Base-by-base conservation (phyloP, 2,797 vertebrate species). In the Lepilemur ruficaudatus region DNA sequence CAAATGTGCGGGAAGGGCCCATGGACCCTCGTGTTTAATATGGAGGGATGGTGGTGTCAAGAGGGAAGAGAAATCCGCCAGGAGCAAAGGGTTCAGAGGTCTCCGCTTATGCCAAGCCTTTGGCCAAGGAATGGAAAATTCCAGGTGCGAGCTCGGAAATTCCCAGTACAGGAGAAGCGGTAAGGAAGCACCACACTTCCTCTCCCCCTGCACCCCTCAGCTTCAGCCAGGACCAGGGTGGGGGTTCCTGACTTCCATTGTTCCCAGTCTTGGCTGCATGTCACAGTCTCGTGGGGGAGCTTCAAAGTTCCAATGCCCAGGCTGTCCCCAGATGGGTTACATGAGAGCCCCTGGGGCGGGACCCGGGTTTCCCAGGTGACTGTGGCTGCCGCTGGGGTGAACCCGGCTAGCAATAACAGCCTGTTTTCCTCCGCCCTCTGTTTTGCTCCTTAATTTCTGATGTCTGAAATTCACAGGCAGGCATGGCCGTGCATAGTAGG, bases 61-160 rank as follows among this genome's bases (percentile, higher is more conserved):
- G 52, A 89, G 48, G 52, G 35, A 32, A 92, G 55, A 35, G 22
- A 83, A 41, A 38, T 85, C 65, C 23, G 17, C 43, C 22, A 18
- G 38, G 41, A n/a, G 35, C 52, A 41, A 11, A 78, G 28, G 5
- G 12, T 48, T 75, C 61, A 57, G 79, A 88, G 55, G n/a, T 75
- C 52, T 50, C 67, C 0, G 2, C 52, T 80, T 65, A 52, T 1
- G 17, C 25, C 3, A n/a, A 73, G 32, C 43, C 80, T 95, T 82
- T 84, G 92, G 72, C 22, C 52, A 85, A 91, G 85, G 41, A 41
- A 43, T 97, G 95, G 94, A 97, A 98, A 97, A 79, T 95, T 97
- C 73, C 94, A 95, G 92, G 91, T 93, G 55, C 78, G 72, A 87
- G n/a, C 72, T 72, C 5, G 25, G 95, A 94, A 97, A 96, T 93